phyloP scores from a whole-genome alignment of 2,797 vertebrate genomes.

The Cossypha caffra region DNA sequence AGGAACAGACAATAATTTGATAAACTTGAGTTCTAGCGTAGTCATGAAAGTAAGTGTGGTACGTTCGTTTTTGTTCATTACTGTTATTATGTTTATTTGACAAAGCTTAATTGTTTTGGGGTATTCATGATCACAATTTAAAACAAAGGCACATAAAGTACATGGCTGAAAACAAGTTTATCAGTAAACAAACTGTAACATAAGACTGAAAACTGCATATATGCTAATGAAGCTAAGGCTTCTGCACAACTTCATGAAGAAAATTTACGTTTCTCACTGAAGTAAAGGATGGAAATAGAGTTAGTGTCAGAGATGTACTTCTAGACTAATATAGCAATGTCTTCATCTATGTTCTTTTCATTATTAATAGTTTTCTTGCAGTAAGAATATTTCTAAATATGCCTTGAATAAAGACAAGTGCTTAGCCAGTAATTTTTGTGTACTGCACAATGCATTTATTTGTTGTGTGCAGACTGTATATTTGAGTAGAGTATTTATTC shows the following conservation, averaged over 20 bases:
- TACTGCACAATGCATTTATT: neutral
- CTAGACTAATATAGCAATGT: neutral
- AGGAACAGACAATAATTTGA: neutral
- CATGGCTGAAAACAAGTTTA: neutral
- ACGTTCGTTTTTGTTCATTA: neutral
- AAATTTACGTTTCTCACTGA: neutral
- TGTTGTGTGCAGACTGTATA: neutral
- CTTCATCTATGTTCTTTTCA: neutral
- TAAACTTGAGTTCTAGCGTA: neutral
- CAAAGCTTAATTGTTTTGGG: neutral
- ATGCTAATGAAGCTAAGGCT: neutral
- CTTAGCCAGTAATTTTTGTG: neutral
- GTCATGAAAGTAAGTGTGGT: fast-evolving
- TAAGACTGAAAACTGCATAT: neutral
- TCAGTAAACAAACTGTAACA: neutral
- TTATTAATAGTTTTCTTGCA: neutral
- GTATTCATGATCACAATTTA: neutral
- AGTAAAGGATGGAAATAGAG: neutral
- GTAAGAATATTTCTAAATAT: neutral
- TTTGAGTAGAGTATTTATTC: neutral
- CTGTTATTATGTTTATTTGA: neutral
- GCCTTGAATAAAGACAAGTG: neutral
- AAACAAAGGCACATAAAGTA: neutral
- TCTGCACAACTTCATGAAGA: neutral
- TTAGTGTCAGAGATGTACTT: neutral